Evolutionary conservation across 2,888 invertebrate genomes (phyloP).

Genomic region (Deilephila porcellus): DNA sequence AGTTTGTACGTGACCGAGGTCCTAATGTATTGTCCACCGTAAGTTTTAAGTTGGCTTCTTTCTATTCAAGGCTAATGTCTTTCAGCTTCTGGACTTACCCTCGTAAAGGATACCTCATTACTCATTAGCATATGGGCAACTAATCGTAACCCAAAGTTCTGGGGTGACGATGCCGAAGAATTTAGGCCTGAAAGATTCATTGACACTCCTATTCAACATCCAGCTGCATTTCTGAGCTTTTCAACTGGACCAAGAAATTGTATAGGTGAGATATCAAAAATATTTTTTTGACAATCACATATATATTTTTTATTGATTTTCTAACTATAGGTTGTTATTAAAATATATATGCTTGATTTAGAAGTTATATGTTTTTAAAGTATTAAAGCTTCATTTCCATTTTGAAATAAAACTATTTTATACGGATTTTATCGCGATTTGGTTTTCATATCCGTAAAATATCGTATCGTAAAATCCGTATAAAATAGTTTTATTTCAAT

Average conservation of each 20-base stretch:
- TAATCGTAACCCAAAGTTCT: slow-evolving; percentile 73
- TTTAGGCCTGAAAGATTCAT: slow-evolving; percentile 59
- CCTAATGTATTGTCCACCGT: too few species aligned
- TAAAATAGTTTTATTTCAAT: too few species aligned
- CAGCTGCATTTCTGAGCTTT: slow-evolving; percentile 54
- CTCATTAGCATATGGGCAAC: slow-evolving; percentile 49
- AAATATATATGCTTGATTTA: too few species aligned
- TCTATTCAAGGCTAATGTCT: not conserved
- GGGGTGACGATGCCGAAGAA: slow-evolving; percentile 56
- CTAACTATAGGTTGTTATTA: too few species aligned
- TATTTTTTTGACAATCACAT: not conserved
- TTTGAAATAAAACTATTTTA: too few species aligned
- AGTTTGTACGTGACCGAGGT: too few species aligned
- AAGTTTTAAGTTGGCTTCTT: not conserved
- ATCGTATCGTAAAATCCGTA: too few species aligned
- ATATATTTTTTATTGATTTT: too few species aligned
- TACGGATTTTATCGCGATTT: too few species aligned
- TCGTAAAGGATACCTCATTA: slow-evolving; percentile 45
- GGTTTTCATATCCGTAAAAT: too few species aligned
- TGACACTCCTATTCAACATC: slow-evolving; percentile 43
- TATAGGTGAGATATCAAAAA: slow-evolving; percentile 44
- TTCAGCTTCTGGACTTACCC: slow-evolving; percentile 46
- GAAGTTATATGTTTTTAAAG: too few species aligned
- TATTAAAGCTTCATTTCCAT: too few species aligned
- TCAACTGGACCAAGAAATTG: slow-evolving; percentile 57